These are phyloP conservation scores for Meta bourneti DNA, from an alignment of 2,888 invertebrate genomes.

Conservation along the genomic window DNA sequence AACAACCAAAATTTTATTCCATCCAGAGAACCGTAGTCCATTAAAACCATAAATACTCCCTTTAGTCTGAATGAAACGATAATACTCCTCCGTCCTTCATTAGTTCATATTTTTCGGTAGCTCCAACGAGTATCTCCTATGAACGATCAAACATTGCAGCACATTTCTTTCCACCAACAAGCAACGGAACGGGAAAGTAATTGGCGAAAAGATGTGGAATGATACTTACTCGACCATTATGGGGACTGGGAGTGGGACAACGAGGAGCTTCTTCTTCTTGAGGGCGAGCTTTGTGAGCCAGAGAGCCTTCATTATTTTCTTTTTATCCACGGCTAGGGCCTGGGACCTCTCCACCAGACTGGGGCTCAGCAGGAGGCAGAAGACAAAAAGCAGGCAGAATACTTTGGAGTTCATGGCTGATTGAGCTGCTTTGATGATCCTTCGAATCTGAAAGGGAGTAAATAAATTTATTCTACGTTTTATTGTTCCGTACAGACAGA, in stretches of 20 bases:
- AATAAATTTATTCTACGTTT: neutral
- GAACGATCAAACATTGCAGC: neutral
- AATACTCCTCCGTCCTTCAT: neutral
- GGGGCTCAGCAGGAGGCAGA: slow-evolving; percentile 53
- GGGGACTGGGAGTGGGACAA: slow-evolving; percentile 68
- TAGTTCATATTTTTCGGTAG: neutral
- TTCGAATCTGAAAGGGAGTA: neutral
- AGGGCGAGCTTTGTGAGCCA: slow-evolving; percentile 66
- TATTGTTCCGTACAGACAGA: neutral
- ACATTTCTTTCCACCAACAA: neutral
- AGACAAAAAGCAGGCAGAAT: slow-evolving; percentile 37
- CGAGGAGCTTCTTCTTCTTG: slow-evolving; percentile 72
- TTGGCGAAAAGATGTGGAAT: neutral
- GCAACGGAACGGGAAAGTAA: neutral
- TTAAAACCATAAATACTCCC: neutral
- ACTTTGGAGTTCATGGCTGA: slow-evolving; percentile 56
- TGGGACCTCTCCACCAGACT: slow-evolving; percentile 46
- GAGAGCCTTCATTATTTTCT: slow-evolving; percentile 74
- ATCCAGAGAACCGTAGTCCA: neutral
- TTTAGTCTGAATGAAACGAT: neutral
- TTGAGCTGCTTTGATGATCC: slow-evolving; percentile 6
- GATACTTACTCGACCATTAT: slow-evolving; percentile 74
- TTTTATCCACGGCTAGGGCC: slow-evolving; percentile 70
- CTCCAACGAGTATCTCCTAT: neutral
- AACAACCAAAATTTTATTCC: neutral